Percentiles rank a stretch among this genome's conserved stretches.
phyloP scores from a whole-genome alignment of 2,888 invertebrate genomes.

The Nowickia ferox region DNA sequence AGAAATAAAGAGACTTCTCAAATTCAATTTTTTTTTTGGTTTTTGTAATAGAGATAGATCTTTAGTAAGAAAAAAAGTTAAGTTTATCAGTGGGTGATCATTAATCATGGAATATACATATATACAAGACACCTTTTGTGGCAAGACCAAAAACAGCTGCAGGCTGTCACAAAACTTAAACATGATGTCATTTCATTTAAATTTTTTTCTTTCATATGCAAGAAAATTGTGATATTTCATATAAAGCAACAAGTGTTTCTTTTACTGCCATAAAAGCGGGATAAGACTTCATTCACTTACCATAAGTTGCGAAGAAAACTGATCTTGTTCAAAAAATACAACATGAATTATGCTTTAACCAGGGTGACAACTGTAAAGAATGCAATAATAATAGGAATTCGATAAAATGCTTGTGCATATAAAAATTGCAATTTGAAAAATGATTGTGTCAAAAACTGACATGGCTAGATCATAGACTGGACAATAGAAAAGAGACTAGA shows the following conservation, averaged over 20 bases:
- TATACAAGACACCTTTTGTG: constrained; percentile 62
- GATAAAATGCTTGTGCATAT: background rate
- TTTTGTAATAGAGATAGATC: constrained; percentile 43
- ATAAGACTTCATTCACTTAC: constrained; percentile 16
- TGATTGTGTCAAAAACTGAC: background rate
- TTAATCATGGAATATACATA: constrained; percentile 52
- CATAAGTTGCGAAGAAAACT: constrained; percentile 16
- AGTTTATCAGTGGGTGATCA: constrained; percentile 69
- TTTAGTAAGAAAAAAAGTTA: constrained; percentile 21
- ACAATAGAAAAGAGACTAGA: no score
- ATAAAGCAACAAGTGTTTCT: constrained; percentile 48
- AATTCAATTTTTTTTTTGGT: constrained; percentile 14
- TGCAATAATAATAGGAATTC: constrained; percentile 27
- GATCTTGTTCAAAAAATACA: constrained; percentile 38
- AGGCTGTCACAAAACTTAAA: constrained; percentile 65
- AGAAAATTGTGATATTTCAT: constrained; percentile 47
- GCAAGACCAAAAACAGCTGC: constrained; percentile 65
- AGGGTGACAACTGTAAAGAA: constrained; percentile 50
- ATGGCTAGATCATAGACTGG: no score
- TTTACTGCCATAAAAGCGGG: constrained; percentile 14
- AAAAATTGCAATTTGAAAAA: background rate
- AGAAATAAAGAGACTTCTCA: constrained; percentile 14
- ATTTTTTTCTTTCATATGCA: constrained; percentile 31
- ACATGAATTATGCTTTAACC: constrained; percentile 49
- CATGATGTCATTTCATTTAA: constrained; percentile 68